Conservation (phyloP, 1,140 invertebrate species). For the Oppia nitens region DNA sequence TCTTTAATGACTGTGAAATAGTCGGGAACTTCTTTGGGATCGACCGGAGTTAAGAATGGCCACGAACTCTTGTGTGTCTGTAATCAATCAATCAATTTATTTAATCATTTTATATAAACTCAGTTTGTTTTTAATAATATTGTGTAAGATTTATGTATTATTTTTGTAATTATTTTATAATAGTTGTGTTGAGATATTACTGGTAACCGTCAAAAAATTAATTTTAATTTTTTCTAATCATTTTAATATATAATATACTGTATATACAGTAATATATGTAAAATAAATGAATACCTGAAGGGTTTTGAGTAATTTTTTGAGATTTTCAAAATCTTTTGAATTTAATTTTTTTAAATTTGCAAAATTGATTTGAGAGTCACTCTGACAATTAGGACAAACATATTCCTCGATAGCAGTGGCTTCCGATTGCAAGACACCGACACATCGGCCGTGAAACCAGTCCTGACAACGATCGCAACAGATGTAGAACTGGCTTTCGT, state of each 20-base stretch:
- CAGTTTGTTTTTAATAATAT: no score
- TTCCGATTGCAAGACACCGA: slow-evolving; percentile 83
- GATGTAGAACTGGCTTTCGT: slow-evolving; percentile 95
- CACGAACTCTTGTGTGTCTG: slow-evolving; percentile 76
- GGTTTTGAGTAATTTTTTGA: slow-evolving; percentile 70
- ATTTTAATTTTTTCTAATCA: no score
- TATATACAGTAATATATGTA: neutral
- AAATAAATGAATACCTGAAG: slow-evolving; percentile 47
- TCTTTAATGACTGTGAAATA: slow-evolving; percentile 96
- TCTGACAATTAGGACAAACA: slow-evolving; percentile 84
- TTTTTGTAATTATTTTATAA: no score
- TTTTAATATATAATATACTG: no score
- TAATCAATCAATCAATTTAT: slow-evolving; percentile 10
- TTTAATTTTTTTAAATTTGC: slow-evolving; percentile 74
- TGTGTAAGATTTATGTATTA: no score
- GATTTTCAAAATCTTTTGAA: slow-evolving; percentile 58
- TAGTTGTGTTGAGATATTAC: no score
- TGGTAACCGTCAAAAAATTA: no score
- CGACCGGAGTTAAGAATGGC: slow-evolving; percentile 93
- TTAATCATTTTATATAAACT: no score
- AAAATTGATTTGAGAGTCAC: slow-evolving; percentile 66
- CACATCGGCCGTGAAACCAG: slow-evolving; percentile 96
- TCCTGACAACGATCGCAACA: slow-evolving; percentile 95
- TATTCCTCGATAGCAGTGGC: slow-evolving; percentile 90
- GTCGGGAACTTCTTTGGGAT: slow-evolving; percentile 81